Evolutionary conservation across 2,113 vertebrate genomes (phyloP), one percentile per base, ranked within the genome.

Genomic region (Leucopsar rothschildi): DNA sequence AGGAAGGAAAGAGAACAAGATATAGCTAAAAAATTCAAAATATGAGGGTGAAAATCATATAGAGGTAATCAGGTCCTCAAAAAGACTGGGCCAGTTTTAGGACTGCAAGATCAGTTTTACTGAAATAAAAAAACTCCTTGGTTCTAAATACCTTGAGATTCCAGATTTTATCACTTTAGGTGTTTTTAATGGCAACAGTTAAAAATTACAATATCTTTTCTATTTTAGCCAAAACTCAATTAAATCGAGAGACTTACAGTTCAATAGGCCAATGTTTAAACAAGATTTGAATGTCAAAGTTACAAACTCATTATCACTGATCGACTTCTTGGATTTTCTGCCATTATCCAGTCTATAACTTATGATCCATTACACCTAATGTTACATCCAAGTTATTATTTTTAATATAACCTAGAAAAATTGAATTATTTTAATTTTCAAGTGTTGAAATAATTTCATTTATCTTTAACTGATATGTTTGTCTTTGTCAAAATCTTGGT

Each of bases 221-320:
- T 80, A 39, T 52, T 93, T 94, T 79, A 93, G 3, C n/a, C 35
- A 79, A 39, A 92, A 76, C 22, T 78, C 64, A 91, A 92, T 93
- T 96, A 86, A 87, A 65, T 37, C 57, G 61, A 81, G 49, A 95
- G 57, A 93, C 33, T 90, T 66, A 86, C 69, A 94, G 93, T 93
- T 96, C 81, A 85, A 11, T 9, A 94, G 78, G 94, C 49, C 66
- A 96, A 78, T 77, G 77, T 86, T 90, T 84, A 93, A 96, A 94
- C 65, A 93, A 60, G 70, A 71, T 69, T 72, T 96, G 82, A 93
- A 84, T 86, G 86, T 79, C 80, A 95, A 88, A 94, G 73, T 86
- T 71, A 37, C 14, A 56, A 53, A 21, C 37, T 86, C 64, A 60
- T 96, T 95, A 90, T 72, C 55, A 33, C 15, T 10, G 10, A 75